Percentiles rank a stretch among this genome's conserved stretches.
phyloP scores from a whole-genome alignment of 2,113 vertebrate genomes.

The Eupsittula cactorum region DNA sequence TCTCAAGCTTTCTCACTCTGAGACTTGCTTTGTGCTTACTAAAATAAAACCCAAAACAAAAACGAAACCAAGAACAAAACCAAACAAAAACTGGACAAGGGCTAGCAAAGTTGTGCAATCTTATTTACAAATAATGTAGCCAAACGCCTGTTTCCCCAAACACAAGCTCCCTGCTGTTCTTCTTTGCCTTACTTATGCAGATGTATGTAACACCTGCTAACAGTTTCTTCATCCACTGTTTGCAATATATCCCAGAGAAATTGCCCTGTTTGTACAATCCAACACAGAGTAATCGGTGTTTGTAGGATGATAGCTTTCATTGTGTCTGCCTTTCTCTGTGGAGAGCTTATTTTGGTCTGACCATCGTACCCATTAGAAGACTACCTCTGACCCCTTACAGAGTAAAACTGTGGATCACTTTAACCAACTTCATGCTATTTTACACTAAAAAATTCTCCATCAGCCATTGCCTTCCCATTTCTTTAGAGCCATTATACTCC shows the following conservation, averaged over 20 bases:
- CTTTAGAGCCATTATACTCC: background rate
- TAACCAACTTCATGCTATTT: background rate
- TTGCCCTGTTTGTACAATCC: background rate
- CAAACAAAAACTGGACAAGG: background rate
- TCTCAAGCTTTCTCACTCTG: background rate
- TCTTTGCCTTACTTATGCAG: background rate
- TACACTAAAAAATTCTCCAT: background rate
- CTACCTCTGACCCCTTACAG: background rate
- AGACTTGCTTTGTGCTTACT: background rate
- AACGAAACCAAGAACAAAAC: background rate
- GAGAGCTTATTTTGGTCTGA: background rate
- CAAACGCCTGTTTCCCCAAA: background rate
- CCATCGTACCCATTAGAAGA: background rate
- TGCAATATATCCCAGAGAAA: background rate
- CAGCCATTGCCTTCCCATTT: background rate
- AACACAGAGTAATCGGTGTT: background rate
- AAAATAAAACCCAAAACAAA: background rate
- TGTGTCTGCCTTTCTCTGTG: background rate
- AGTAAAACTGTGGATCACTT: background rate
- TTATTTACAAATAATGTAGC: conserved; percentile 31
- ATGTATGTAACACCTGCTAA: background rate
- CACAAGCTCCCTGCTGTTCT: background rate
- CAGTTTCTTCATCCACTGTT: background rate
- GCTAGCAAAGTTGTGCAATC: background rate
- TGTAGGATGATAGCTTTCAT: background rate